Conservation (phyloP, 92 coral and sea anemone species). For the Phenganax subtilis region DNA sequence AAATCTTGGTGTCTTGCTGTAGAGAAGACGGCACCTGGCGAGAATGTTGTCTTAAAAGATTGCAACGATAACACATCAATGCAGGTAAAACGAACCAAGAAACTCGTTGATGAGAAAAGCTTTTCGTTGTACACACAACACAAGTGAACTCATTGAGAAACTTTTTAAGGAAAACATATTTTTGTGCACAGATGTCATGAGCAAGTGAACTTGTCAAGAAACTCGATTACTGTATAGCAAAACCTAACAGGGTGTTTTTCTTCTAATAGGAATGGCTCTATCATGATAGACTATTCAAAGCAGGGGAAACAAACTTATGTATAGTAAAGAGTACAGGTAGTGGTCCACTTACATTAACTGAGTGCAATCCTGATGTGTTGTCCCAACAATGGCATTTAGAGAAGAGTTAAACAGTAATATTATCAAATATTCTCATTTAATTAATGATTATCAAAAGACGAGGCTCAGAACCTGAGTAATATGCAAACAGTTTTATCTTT, state of each 20-base stretch:
- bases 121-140: too few relatives aligned
- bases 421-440: not conserved
- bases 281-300: not conserved
- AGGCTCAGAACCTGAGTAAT: too few relatives aligned
- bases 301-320: not conserved
- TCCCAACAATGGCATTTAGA: constrained; percentile 14
- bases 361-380: not conserved
- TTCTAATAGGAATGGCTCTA: constrained; percentile 19
- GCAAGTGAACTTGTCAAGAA: too few relatives aligned
- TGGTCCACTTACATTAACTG: not conserved
- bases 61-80: not conserved
- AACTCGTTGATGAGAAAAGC: too few relatives aligned
- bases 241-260: not conserved
- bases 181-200: not conserved
- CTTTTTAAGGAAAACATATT: not conserved
- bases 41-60: not conserved
- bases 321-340: not conserved
- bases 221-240: not conserved
- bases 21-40: not conserved
- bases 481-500: not conserved
- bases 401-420: not conserved
- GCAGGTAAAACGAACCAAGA: not conserved
- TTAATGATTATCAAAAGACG: not conserved
- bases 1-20: constrained; percentile 5
- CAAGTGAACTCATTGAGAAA: too few relatives aligned